These are phyloP conservation scores for Euura saliciscinereae DNA, from an alignment of 1,140 invertebrate species.

Conservation along the genomic window DNA sequence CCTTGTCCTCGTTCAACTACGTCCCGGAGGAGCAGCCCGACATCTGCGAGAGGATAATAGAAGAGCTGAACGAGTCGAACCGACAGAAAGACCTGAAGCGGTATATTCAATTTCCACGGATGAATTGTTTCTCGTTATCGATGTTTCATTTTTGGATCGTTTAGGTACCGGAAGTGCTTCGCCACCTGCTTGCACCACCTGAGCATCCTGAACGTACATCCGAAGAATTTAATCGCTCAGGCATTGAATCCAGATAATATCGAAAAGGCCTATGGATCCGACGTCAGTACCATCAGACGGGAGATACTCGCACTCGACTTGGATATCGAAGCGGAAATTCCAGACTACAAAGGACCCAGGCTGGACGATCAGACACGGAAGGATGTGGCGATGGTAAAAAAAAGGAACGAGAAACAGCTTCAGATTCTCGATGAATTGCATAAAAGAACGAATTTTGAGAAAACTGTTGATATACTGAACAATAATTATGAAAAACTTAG, in stretches of 20 bases:
- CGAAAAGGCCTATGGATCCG: constrained; percentile 50
- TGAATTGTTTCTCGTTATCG: too few relatives aligned
- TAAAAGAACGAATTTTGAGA: too few relatives aligned
- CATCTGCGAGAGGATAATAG: constrained; percentile 55
- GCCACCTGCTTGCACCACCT: constrained; percentile 58
- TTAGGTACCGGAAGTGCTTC: constrained; percentile 50
- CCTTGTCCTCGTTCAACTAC: constrained; percentile 59
- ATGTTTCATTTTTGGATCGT: constrained; percentile 17
- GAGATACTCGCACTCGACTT: constrained; percentile 63
- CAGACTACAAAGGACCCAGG: constrained; percentile 62
- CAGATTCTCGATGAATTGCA: too few relatives aligned
- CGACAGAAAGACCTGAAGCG: constrained; percentile 55
- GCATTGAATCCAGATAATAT: constrained; percentile 56
- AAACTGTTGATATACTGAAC: too few relatives aligned
- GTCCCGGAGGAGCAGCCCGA: constrained; percentile 48
- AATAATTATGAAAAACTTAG: too few relatives aligned
- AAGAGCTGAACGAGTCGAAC: constrained; percentile 55
- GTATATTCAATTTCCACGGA: constrained; percentile 19
- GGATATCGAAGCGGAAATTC: constrained; percentile 62
- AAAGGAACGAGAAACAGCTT: too few relatives aligned
- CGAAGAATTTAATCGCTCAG: constrained; percentile 57
- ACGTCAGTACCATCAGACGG: constrained; percentile 43
- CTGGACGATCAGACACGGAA: constrained; percentile 46
- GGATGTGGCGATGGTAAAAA: constrained; percentile 56
- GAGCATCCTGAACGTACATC: constrained; percentile 54